Evolutionary conservation across 2,888 invertebrate genomes (phyloP).

Genomic region (Bellardia bayeri): DNA sequence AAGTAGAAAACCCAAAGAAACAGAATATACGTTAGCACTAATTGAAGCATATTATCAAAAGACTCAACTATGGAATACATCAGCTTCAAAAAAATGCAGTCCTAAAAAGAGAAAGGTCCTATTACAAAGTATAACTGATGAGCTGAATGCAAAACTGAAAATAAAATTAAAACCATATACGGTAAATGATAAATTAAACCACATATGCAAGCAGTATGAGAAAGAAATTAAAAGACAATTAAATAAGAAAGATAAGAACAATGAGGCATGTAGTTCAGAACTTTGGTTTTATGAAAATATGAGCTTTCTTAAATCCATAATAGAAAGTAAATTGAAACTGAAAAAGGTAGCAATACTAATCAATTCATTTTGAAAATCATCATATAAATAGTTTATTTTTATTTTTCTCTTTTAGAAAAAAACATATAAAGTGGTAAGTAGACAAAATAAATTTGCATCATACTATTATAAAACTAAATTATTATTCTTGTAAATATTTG

Average conservation of each 20-base stretch:
- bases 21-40: conserved; percentile 47
- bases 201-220: conserved; percentile 65
- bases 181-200: conserved; percentile 60
- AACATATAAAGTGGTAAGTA: conserved; percentile 63
- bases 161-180: conserved; percentile 52
- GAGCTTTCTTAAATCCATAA: conserved; percentile 59
- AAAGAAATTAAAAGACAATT: conserved; percentile 60
- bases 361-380: not conserved
- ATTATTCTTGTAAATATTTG: too few relatives aligned
- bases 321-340: conserved; percentile 63
- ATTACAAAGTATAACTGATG: conserved; percentile 53
- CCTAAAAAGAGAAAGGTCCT: conserved; percentile 58
- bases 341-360: conserved; percentile 57
- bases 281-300: conserved; percentile 71
- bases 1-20: conserved; percentile 47
- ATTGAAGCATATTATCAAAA: conserved; percentile 57
- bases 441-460: not conserved
- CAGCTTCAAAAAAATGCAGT: conserved; percentile 43
- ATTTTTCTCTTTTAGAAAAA: conserved; percentile 56
- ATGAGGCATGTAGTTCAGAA: conserved; percentile 1
- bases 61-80: conserved; percentile 65
- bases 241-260: not conserved
- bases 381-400: not conserved
- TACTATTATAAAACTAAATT: too few relatives aligned
- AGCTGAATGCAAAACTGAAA: conserved; percentile 50